Percentiles rank a stretch among this genome's conserved stretches.
Conservation (phyloP, 1,140 invertebrate species). For the Leptestheria dahalacensis region DNA sequence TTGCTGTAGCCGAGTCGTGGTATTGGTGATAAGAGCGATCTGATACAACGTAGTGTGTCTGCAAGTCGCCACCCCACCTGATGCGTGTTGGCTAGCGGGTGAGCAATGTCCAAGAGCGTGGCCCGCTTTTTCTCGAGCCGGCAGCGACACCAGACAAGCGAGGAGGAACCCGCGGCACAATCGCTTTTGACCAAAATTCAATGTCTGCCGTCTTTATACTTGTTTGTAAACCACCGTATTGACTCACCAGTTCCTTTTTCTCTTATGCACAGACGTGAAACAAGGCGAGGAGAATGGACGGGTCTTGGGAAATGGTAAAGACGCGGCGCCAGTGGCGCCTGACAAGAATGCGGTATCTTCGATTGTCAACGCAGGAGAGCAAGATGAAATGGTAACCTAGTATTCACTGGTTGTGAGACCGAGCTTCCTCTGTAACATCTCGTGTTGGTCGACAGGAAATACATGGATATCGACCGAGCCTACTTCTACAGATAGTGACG, state of each 20-base stretch:
- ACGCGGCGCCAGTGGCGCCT: background rate
- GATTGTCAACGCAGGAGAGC: slow-evolving; percentile 3
- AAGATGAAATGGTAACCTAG: slow-evolving; percentile 10
- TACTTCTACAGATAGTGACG: slow-evolving; percentile 34
- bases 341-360: background rate
- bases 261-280: background rate
- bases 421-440: background rate
- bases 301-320: background rate
- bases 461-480: slow-evolving; percentile 42
- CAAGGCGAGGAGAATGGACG: background rate
- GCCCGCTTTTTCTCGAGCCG: background rate
- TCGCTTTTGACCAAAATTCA: background rate
- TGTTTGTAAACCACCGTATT: too few species aligned
- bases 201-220: background rate
- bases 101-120: background rate
- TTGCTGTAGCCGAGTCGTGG: too few species aligned
- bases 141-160: background rate
- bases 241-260: too few species aligned
- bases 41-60: too few species aligned
- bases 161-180: background rate
- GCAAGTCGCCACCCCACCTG: too few species aligned
- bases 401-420: background rate
- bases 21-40: too few species aligned
- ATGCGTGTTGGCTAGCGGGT: too few species aligned
- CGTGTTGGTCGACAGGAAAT: slow-evolving; percentile 34